A percentile compares a stretch with the other conserved stretches of the same genome.
phyloP scores from a whole-genome alignment of 2,888 invertebrate species.

The Palloptera scutellata region DNA sequence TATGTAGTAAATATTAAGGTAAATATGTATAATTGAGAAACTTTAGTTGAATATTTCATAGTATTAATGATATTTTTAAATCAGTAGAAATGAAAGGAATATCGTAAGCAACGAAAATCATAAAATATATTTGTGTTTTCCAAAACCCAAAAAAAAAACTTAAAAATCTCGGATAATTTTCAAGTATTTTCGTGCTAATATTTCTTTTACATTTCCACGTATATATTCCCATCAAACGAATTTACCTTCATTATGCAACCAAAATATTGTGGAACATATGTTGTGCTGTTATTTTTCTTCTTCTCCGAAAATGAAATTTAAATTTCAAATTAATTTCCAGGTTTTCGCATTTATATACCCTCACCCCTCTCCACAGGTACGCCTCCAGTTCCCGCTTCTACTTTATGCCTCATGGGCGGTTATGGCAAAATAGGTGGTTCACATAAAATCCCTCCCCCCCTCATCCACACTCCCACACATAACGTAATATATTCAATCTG shows the following conservation, averaged over 20 bases:
- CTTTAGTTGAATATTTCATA: too few species aligned
- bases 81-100: too few species aligned
- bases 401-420: too few species aligned
- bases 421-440: not conserved
- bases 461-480: constrained; percentile 5
- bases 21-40: too few species aligned
- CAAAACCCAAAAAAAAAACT: too few species aligned
- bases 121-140: too few species aligned
- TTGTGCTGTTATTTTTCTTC: constrained; percentile 9
- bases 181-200: too few species aligned
- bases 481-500: constrained; percentile 19
- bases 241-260: constrained; percentile 29
- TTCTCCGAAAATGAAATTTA: constrained; percentile 17
- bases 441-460: not conserved
- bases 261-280: constrained; percentile 30
- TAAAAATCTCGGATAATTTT: too few species aligned
- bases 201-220: too few species aligned
- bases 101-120: too few species aligned
- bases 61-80: too few species aligned
- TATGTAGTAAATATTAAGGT: too few species aligned
- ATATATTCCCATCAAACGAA: not conserved
- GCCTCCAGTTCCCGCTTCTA: not conserved
- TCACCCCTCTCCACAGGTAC: not conserved
- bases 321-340: constrained; percentile 31
- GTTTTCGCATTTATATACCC: not conserved